Conservation (phyloP, 2,113 vertebrate species). For the Passer domesticus region DNA sequence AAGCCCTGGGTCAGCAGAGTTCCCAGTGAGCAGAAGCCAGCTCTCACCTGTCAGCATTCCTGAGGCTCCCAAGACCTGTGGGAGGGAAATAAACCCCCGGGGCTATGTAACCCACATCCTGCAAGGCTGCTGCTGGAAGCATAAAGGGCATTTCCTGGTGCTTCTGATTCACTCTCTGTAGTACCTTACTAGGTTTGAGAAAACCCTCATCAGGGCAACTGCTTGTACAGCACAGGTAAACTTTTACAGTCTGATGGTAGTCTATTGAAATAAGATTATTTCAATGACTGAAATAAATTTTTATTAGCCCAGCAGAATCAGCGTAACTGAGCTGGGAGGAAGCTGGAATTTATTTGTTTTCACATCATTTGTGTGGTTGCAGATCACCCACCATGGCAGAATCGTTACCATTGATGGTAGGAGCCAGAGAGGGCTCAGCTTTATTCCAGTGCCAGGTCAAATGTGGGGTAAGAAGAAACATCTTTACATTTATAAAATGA, state of each 20-base stretch:
- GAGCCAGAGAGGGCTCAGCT: neutral
- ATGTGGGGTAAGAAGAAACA: constrained; percentile 23
- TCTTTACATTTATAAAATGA: constrained; percentile 46
- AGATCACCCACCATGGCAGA: neutral
- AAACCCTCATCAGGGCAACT: neutral
- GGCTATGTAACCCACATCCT: neutral
- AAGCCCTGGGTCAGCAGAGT: neutral
- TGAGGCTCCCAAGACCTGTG: neutral
- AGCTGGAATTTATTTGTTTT: neutral
- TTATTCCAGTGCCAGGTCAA: constrained; percentile 29
- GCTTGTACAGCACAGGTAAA: neutral
- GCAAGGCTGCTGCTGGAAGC: neutral
- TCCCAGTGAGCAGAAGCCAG: accelerated
- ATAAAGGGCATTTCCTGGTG: neutral
- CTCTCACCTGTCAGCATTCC: neutral
- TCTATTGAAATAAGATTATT: neutral
- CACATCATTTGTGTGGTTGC: neutral
- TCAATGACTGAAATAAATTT: neutral
- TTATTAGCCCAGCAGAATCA: neutral
- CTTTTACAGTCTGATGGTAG: neutral
- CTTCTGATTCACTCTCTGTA: neutral
- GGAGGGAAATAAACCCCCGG: neutral
- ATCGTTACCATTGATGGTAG: neutral
- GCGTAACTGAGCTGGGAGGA: accelerated
- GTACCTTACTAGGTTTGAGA: neutral